phyloP scores from a whole-genome alignment of 2,113 vertebrate genomes.

The Puffinus mauretanicus region DNA sequence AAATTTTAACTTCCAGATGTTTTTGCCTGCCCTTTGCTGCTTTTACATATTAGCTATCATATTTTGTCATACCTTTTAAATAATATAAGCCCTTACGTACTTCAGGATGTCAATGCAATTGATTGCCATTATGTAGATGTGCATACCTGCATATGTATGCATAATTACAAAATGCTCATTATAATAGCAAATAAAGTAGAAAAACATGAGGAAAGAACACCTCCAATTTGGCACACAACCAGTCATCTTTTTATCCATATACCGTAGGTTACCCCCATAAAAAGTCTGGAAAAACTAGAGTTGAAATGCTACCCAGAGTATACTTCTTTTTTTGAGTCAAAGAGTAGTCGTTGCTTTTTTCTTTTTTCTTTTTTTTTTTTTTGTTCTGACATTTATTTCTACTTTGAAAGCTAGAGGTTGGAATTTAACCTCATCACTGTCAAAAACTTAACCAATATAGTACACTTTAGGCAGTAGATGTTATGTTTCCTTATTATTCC shows the following conservation, averaged over 20 bases:
- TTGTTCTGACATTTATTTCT: not conserved
- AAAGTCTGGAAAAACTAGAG: not conserved
- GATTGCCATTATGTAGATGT: not conserved
- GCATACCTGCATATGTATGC: not conserved
- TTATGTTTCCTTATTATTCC: not conserved
- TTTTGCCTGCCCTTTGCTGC: not conserved
- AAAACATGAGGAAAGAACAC: not conserved
- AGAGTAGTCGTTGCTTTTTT: not conserved
- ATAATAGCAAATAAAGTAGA: not conserved
- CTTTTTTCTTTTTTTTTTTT: not conserved
- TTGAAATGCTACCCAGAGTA: not conserved
- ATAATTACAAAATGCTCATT: not conserved
- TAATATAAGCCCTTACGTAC: not conserved
- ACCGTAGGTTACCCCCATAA: not conserved
- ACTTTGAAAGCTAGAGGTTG: not conserved
- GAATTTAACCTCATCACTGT: constrained; percentile 12
- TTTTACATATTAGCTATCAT: not conserved
- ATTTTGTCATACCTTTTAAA: not conserved
- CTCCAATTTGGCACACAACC: not conserved
- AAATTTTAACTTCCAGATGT: not conserved
- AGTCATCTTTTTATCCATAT: not conserved
- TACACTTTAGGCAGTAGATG: not conserved
- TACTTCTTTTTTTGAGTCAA: not conserved
- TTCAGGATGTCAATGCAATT: not conserved
- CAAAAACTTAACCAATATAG: not conserved